Base-by-base conservation (phyloP, 2,797 vertebrate genomes). In the Graptemys geographica region DNA sequence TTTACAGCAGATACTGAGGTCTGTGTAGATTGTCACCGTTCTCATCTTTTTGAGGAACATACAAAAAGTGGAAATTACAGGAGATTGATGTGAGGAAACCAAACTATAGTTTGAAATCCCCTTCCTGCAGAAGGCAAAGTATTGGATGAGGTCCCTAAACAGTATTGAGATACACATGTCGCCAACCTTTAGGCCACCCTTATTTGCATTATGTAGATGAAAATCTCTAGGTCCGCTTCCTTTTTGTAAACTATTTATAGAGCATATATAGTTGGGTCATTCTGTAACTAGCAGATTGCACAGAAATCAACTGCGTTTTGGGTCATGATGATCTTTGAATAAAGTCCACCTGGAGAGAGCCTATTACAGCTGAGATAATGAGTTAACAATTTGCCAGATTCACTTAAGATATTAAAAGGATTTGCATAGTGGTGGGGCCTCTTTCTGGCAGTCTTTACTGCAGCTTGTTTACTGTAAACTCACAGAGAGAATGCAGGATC, bases 381-480 rank as follows among this genome's bases (percentile, higher is more conserved):
- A 37, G 4, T 37, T 37, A 37, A 37, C 37, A 37, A 37, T 37
- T 37, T 37, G 37, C 37, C 37, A 37, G 37, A 37, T 37, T 37
- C 37, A 37, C 37, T 37, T 37, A 28, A 41, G n/a, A 37, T 25
- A 47, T 84, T 79, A n/a, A 79, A 18, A 49, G 65, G 59, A 31
- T 53, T 9, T 59, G 6, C 1, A 4, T 5, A 21, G 56, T 28
- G 18, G 3, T 2, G 1, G 44, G 33, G 11, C 57, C 16, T 37
- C 33, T 53, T 10, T 81, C 41, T 53, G 52, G 37, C 41, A 33
- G 19, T 47, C 47, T 62, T 41, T 47, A 53, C 25, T 95, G 41
- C n/a, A 25, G 21, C 44, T 57, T 41, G 33, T 21, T 41, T 78
- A 3, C 33, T 65, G 56, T n/a, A 52, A n/a, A 56, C 53, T 84